phyloP scores from a whole-genome alignment of 2,888 invertebrate genomes.

The Eristalis pertinax region DNA sequence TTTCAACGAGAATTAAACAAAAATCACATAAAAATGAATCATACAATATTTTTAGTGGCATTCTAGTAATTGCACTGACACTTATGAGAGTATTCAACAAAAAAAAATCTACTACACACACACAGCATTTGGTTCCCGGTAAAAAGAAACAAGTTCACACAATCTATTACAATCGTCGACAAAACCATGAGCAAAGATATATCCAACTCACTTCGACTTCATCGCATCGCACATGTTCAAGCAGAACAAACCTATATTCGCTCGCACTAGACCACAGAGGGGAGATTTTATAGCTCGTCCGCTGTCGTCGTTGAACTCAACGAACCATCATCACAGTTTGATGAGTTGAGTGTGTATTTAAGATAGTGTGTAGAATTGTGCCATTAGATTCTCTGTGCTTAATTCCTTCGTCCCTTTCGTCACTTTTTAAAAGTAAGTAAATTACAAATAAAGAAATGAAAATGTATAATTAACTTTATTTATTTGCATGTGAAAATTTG shows the following conservation, averaged over 20 bases:
- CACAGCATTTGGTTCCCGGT: constrained; percentile 13
- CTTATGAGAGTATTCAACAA: not conserved
- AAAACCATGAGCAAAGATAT: constrained; percentile 24
- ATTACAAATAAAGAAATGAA: constrained; percentile 47
- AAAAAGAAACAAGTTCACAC: not conserved
- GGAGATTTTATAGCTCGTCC: constrained; percentile 56
- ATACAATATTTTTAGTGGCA: not conserved
- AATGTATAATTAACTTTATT: constrained; percentile 20
- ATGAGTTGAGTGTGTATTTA: constrained; percentile 74
- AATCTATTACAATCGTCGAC: constrained; percentile 62
- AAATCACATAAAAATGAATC: not conserved
- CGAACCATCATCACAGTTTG: constrained; percentile 67
- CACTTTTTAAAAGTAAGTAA: constrained; percentile 74
- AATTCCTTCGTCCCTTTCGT: constrained; percentile 75
- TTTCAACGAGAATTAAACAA: not conserved
- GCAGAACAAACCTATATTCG: constrained; percentile 42
- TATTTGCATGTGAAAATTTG: constrained; percentile 5
- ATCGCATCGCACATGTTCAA: constrained; percentile 28
- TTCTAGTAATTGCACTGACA: not conserved
- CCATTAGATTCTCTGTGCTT: constrained; percentile 74
- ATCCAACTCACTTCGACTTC: constrained; percentile 41
- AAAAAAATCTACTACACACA: constrained; percentile 16
- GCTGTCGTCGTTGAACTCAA: constrained; percentile 70
- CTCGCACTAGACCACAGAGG: constrained; percentile 41
- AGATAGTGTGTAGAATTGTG: constrained; percentile 76